Evolutionary conservation across 1,140 invertebrate genomes (phyloP), one percentile per base, ranked within the genome.

Genomic region (Pemphigus obesinymphae): DNA sequence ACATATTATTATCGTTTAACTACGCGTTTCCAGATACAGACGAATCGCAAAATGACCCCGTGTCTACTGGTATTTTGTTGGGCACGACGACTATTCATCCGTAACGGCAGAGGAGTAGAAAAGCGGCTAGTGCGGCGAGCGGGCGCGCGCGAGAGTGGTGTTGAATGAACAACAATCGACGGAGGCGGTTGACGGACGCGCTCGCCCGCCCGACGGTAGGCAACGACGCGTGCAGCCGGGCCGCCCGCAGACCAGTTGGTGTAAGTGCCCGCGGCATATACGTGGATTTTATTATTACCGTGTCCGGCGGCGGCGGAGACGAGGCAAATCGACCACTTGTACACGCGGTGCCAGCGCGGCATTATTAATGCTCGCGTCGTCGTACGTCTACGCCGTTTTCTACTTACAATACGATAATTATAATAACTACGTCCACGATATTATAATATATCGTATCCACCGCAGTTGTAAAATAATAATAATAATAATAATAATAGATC

Each of bases 301-400:
- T n/a, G 31, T 37, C 20, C 20, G 17, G 29, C 15, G 61, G 20
- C 55, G 55, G 26, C 55, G 55, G 55, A 26, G 55, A 58, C 58
- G 58, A 29, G 58, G 29, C 63, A 37, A 66, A 66, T 66, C 63
- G 63, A 66, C 63, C 63, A 66, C 63, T 66, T 66, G 63, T 66
- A n/a, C n/a, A n/a, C n/a, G n/a, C n/a, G n/a, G n/a, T n/a, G n/a
- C n/a, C n/a, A n/a, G n/a, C n/a, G n/a, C n/a, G n/a, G n/a, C n/a
- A n/a, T n/a, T n/a, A n/a, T n/a, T n/a, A n/a, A n/a, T n/a, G n/a
- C n/a, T n/a, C n/a, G n/a, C n/a, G n/a, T n/a, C n/a, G n/a, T n/a
- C n/a, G n/a, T n/a, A n/a, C n/a, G n/a, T n/a, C n/a, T n/a, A n/a
- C n/a, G n/a, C n/a, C n/a, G n/a, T n/a, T n/a, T n/a, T n/a, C n/a